Base-by-base conservation (phyloP, 2,113 vertebrate genomes). In the Lepisosteus oculatus region DNA sequence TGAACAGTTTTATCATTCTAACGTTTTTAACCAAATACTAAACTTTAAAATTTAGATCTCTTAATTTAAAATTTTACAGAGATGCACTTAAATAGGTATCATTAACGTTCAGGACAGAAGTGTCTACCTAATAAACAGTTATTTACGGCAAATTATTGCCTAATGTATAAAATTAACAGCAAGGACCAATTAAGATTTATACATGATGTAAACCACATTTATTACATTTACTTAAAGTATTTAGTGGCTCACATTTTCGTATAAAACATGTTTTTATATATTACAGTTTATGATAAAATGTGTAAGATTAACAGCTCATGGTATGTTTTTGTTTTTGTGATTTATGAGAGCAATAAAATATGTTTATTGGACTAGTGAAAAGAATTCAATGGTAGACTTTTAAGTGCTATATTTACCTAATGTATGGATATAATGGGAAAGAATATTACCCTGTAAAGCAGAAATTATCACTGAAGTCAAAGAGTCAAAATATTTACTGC, bases 141-240 rank as follows among this genome's bases (percentile, higher is more conserved):
- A 99, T 99, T 99, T 97, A 97, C 95, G 93, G 91, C 94, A 95
- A 95, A 98, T 96, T 95, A 97, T 97, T 93, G 92, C 94, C 96
- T 94, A 97, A 97, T 99, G 94, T 93, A 96, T 98, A 95, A 98
- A 95, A 97, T 97, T 99, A 99, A 99, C 95, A 96, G 93, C 95
- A 92, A 95, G 93, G 92, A 94, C 93, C 95, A 93, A 90, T 93
- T 91, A 92, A 95, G 95, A 98, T 98, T 97, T 98, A 98, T 92
- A 89, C 87, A 74, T 78, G 88, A 83, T 85, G 90, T 94, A 96
- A 90, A 90, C 87, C 89, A 92, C 94, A 94, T 98, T 98, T 98
- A 98, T 98, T 97, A 94, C 94, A 92, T 95, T 98, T 98, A 98
- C 95, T 96, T 96, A 94, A 94, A 91, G 90, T 96, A 96, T 95